These are phyloP conservation scores for Siphlonurus alternatus DNA, from an alignment of 2,888 invertebrate genomes.

Conservation along the genomic window DNA sequence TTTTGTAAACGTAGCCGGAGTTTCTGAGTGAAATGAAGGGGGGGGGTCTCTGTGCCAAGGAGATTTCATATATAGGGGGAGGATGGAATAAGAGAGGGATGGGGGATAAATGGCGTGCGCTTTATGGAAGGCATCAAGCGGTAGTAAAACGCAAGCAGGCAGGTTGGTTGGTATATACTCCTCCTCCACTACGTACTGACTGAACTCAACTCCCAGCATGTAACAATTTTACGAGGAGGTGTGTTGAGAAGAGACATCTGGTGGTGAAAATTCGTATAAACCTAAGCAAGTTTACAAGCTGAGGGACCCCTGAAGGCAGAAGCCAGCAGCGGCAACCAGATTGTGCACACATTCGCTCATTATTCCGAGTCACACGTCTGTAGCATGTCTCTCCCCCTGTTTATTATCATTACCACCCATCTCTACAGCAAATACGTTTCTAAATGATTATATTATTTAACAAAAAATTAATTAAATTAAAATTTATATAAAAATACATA, in stretches of 20 bases:
- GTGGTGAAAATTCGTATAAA: neutral
- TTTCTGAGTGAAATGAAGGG: neutral
- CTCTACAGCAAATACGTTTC: neutral
- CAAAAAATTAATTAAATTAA: neutral
- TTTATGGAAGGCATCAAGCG: neutral
- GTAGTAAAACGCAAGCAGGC: neutral
- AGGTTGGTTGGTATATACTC: neutral
- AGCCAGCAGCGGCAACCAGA: too few species aligned
- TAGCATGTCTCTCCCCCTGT: neutral
- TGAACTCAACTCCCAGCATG: neutral
- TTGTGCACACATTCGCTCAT: neutral
- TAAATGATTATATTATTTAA: neutral
- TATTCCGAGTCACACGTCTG: neutral
- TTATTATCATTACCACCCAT: neutral
- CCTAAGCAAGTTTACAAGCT: too few species aligned
- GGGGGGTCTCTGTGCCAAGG: neutral
- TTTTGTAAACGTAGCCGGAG: neutral
- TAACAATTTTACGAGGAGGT: neutral
- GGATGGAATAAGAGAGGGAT: neutral
- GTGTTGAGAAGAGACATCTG: neutral
- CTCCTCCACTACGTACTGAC: neutral
- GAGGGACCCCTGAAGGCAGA: neutral
- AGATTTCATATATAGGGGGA: neutral
- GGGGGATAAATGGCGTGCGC: neutral
- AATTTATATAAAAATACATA: too few species aligned